Evolutionary conservation across 2,113 vertebrate genomes (phyloP), one percentile per base, ranked within the genome.

Genomic region (Phaethon lepturus): DNA sequence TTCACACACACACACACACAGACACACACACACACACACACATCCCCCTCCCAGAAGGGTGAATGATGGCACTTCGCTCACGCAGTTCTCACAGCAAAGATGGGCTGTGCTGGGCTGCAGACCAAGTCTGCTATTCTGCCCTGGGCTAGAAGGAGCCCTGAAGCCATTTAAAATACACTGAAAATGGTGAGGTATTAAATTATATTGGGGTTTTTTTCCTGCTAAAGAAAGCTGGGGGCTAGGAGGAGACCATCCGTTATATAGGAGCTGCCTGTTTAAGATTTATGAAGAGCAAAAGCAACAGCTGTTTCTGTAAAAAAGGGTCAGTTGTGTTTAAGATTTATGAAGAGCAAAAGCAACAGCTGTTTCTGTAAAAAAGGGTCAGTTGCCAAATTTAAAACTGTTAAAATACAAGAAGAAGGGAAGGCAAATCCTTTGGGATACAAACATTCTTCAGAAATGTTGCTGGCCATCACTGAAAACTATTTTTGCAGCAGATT

Each of bases 341-440:
- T 81, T 89, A 91, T 16, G 33, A 81, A 50, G 52, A 78, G 35
- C 58, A 86, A 86, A 92, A 73, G 17, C 23, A 84, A 67, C 60
- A 93, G 56, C 26, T 8, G 6, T n/a, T 88, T 71, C 44, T 40
- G 52, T 58, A 20, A 91, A 93, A 83, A 73, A 42, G 29, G 44
- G 35, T 16, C 66, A 49, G 44, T 33, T 89, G 68, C 87, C 87
- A 87, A 76, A 75, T 55, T 44, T 50, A 56, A 84, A 81, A 71
- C 1, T 1, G 6, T 38, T 60, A 23, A 28, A 86, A 82, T 35
- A 52, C 42, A 64, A 62, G 26, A 47, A 76, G 18, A 71, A 77
- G 16, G 50, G 52, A 92, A 93, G 26, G 26, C 58, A 93, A 92
- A 68, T 95, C 93, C 93, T 92, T 72, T 47, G 91, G 90, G 81